Evolutionary conservation across 1,140 invertebrate species (phyloP), one percentile per base, ranked within the genome.

Genomic region (Caenorhabditis remanei): DNA sequence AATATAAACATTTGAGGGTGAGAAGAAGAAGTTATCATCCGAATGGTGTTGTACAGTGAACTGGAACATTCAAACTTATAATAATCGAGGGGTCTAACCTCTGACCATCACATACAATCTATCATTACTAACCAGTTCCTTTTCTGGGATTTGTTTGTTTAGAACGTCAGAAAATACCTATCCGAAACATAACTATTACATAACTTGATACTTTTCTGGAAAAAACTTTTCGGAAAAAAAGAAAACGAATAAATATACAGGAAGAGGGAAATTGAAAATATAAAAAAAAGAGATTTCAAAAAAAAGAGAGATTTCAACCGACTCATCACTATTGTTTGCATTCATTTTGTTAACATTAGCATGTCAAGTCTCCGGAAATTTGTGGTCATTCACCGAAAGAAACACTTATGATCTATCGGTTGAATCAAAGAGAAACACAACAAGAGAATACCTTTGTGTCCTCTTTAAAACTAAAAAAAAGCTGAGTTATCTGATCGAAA

Each of bases 351-450:
- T 75, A 75, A 75, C 67, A 75, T 75, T 75, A 46, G 24, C 41
- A 67, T 32, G 41, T 11, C 5, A 14, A 46, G 16, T 9, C 13
- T 24, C 67, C 67, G 67, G 67, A 75, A 75, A 75, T 75, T 75
- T 75, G 67, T 19, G 67, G 67, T 75, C 41, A 75, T 46, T 75
- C 67, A 48, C 41, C 67, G 67, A 13, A 2, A 75, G 67, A 75
- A 75, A 43, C 67, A 75, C 67, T 75, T 75, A 75, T 75, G 67
- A 75, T 75, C 67, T 75, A 75, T 75, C 67, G 67, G 67, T 46
- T 75, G 67, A 75, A 75, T 75, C 67, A 75, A 75, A 75, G 67
- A 75, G 67, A 75, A n/a, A n/a, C 16, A 58, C 16, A 16, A 58
- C 21, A 75, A 75, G 19, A 43, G 43, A 75, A n/a, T 19, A 46